Conservation (phyloP, 2,888 invertebrate species). For the Parnassius orleans region DNA sequence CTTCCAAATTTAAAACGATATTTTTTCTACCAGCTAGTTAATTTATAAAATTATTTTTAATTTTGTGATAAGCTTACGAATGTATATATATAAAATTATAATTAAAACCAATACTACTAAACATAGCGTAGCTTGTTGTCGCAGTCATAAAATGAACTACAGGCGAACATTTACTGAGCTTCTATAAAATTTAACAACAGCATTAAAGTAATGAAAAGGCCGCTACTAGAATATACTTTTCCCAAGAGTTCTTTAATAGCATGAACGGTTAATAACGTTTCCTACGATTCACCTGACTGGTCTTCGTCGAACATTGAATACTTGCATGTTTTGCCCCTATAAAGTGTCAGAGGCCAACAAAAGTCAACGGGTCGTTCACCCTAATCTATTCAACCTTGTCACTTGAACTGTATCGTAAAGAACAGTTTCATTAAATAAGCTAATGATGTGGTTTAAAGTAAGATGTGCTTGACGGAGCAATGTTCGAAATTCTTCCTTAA, state of each 20-base stretch:
- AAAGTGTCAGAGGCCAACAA: slow-evolving; percentile 25
- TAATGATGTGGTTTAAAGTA: slow-evolving; percentile 52
- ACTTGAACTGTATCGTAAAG: slow-evolving; percentile 51
- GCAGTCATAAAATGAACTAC: background rate
- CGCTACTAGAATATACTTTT: background rate
- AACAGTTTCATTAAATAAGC: slow-evolving; percentile 55
- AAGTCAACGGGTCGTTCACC: slow-evolving; percentile 53
- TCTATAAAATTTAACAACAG: slow-evolving; percentile 3
- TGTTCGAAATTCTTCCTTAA: slow-evolving; percentile 27
- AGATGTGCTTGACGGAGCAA: slow-evolving; percentile 13
- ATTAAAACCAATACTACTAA: too few species aligned
- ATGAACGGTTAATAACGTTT: slow-evolving; percentile 5
- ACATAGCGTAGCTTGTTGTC: background rate
- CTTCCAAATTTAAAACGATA: too few species aligned
- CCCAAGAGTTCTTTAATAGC: slow-evolving; percentile 2
- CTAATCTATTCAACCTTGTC: slow-evolving; percentile 68
- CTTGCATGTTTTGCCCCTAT: slow-evolving; percentile 21
- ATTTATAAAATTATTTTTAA: too few species aligned
- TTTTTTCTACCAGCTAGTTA: too few species aligned
- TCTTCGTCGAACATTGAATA: slow-evolving; percentile 9
- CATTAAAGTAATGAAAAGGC: background rate
- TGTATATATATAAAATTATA: too few species aligned
- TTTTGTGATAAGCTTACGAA: too few species aligned
- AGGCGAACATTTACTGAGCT: background rate
- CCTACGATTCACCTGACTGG: slow-evolving; percentile 6